Evolutionary conservation across 2,797 vertebrate genomes (phyloP).

Genomic region (Aplochiton taeniatus): DNA sequence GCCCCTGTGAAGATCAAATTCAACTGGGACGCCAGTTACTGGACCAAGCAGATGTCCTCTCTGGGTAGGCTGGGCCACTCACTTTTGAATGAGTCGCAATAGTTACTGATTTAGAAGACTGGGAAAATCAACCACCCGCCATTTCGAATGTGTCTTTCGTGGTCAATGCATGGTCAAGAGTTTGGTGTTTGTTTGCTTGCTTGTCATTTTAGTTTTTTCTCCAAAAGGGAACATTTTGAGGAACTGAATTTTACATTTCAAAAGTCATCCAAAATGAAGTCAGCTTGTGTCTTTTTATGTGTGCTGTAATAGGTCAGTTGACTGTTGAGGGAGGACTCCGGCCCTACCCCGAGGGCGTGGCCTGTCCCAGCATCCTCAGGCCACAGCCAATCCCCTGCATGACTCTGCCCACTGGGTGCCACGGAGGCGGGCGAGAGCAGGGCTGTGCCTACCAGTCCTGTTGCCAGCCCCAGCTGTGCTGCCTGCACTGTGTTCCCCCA

Average conservation of each 20-base stretch:
- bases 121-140: not conserved
- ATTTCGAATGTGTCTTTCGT: too few species aligned
- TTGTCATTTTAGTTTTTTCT: too few species aligned
- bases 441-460: slow-evolving; percentile 79
- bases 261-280: too few species aligned
- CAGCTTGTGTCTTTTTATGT: not conserved
- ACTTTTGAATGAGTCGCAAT: not conserved
- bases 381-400: slow-evolving; percentile 80
- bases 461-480: slow-evolving; percentile 80
- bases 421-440: slow-evolving; percentile 66
- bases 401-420: slow-evolving; percentile 69
- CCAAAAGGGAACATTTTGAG: too few species aligned
- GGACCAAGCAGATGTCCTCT: slow-evolving; percentile 92
- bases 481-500: slow-evolving; percentile 79
- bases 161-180: too few species aligned
- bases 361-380: slow-evolving; percentile 75
- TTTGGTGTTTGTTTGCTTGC: too few species aligned
- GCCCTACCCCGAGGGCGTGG: slow-evolving; percentile 72
- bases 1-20: slow-evolving; percentile 92
- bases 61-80: slow-evolving; percentile 77
- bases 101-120: not conserved
- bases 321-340: slow-evolving; percentile 83
- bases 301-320: slow-evolving; percentile 81
- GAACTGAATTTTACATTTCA: too few species aligned
- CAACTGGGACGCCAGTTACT: slow-evolving; percentile 96